Conservation (phyloP, 2,888 invertebrate genomes). For the Mimumesa dahlbomi region DNA sequence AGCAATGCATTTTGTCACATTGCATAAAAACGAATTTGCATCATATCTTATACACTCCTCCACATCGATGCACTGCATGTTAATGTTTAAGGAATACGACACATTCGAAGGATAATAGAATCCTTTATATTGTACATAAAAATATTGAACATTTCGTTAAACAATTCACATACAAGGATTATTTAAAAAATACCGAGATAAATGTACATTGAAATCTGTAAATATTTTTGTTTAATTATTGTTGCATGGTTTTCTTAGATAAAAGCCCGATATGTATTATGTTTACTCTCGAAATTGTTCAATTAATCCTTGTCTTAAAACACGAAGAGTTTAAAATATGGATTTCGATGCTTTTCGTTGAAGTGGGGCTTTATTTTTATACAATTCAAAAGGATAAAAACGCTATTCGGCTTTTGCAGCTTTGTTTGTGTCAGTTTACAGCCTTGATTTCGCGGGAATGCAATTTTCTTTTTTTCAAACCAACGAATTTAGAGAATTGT, state of each 20-base stretch:
- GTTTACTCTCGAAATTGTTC: too few species aligned
- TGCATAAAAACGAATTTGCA: background rate
- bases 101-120: background rate
- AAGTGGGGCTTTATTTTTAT: slow-evolving; percentile 31
- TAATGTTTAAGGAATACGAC: slow-evolving; percentile 1
- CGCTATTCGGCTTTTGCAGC: slow-evolving; percentile 39
- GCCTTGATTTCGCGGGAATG: slow-evolving; percentile 7
- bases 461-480: background rate
- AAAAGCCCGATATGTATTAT: too few species aligned
- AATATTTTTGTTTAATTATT: too few species aligned
- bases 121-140: slow-evolving; percentile 15
- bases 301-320: too few species aligned
- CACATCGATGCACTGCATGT: slow-evolving; percentile 14
- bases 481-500: background rate
- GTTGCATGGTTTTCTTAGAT: too few species aligned
- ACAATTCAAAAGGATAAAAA: slow-evolving; percentile 5
- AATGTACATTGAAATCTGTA: too few species aligned
- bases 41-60: background rate
- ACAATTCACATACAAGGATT: slow-evolving; percentile 20
- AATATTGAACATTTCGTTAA: background rate
- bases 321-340: background rate
- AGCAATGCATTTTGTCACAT: slow-evolving; percentile 5
- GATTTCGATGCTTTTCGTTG: slow-evolving; percentile 19
- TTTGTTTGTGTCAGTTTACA: slow-evolving; percentile 25
- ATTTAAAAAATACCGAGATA: background rate